Conservation (phyloP, 2,797 vertebrate species). For the Pampus argenteus region DNA sequence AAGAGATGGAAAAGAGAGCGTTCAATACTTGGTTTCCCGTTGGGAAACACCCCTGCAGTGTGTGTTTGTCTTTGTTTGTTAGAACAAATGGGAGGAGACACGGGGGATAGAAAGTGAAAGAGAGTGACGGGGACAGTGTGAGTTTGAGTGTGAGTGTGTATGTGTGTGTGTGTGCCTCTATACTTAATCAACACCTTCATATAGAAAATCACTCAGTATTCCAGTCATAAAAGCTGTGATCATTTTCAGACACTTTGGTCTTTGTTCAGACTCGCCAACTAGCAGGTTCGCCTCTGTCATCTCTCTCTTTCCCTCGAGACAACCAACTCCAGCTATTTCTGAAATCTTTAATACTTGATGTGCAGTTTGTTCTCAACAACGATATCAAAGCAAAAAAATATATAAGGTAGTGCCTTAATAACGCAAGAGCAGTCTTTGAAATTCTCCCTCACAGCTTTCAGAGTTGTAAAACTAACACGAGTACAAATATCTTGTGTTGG, state of each 20-base stretch:
- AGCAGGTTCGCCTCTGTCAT: neutral
- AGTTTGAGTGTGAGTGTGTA: no score
- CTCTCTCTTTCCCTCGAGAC: constrained; percentile 1
- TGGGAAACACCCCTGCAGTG: constrained; percentile 49
- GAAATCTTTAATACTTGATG: neutral
- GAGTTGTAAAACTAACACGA: neutral
- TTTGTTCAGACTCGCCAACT: constrained; percentile 11
- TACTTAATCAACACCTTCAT: constrained; percentile 39
- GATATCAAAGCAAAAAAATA: constrained; percentile 12
- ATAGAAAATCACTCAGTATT: constrained; percentile 17
- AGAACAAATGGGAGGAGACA: constrained; percentile 35
- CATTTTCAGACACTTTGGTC: constrained; percentile 15
- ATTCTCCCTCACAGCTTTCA: neutral
- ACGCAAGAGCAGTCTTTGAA: neutral
- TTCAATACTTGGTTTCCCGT: constrained; percentile 39
- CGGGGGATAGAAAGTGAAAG: constrained; percentile 19
- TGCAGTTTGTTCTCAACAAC: neutral
- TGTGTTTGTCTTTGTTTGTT: constrained; percentile 50
- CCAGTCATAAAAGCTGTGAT: constrained; percentile 29
- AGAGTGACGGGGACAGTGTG: constrained; percentile 18
- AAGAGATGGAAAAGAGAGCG: constrained; percentile 16
- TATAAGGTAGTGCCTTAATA: neutral
- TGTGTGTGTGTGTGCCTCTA: neutral
- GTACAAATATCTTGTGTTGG: neutral
- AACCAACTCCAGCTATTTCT: constrained; percentile 1